Evolutionary conservation across 37 sponge, comb jelly and placozoan species (phyloP), one percentile per base, ranked within the genome.

Genomic region (Ianthella basta): DNA sequence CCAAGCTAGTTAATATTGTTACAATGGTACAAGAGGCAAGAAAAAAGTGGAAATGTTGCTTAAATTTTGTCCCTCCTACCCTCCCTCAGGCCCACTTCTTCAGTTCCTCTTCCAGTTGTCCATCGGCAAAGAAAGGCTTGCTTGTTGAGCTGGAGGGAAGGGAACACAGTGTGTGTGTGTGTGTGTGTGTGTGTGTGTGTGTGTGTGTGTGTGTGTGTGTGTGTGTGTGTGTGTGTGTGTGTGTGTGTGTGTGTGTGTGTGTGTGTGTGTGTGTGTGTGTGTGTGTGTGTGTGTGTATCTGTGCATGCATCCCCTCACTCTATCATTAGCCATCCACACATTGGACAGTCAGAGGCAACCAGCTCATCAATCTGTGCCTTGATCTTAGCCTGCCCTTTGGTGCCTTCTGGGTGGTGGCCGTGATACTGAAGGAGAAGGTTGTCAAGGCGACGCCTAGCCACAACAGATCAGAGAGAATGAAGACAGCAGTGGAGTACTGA

Each of bases 271-370:
- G 37, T 19, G 20, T 33, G 29, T 4, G 14, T 4, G 29, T 61
- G 4, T 5, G 27, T 70, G 72, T 33, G 15, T 5, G 72, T 33
- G 10, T n/a, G 64, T n/a, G 10, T 61, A 5, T 29, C 12, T 70
- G 72, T 34, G 29, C 5, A 34, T 33, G 4, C 78, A 53, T 36
- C 33, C 54, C 37, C 53, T 41, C 21, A 88, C 80, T 84, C 44
- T 40, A 98, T 96, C 95, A 98, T 92, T 12, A 91, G 27, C 30
- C 90, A 89, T 23, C 99, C 99, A 82, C 99, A 98, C 67, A 84
- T 89, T 4, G 92, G 84, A 86, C 99, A 98, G 60, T 98, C 96
- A 35, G 63, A 67, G 14, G 95, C 92, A 18, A 98, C 78, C 23
- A 98, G 59, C 19, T 89, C 89, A 82, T 98, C 96, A 37, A 98